Evolutionary conservation across 1,140 invertebrate species (phyloP), one percentile per base, ranked within the genome.

Genomic region (Nixonia krombeini): DNA sequence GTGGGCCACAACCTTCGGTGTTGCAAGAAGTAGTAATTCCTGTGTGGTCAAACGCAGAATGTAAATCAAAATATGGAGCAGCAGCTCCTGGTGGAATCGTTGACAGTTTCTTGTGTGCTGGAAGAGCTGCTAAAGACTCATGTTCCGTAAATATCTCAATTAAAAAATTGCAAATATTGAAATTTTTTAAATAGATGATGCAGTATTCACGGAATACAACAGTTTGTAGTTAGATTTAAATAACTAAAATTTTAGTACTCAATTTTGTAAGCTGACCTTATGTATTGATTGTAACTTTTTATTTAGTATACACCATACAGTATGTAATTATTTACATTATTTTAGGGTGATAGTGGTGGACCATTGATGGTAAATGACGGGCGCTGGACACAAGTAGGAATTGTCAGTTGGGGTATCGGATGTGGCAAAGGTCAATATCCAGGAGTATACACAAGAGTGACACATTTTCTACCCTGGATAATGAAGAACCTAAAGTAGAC

Each of bases 351-450:
- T 83, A 95, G 93, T 71, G 95, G 95, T 6, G 95, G 96, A 40
- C 94, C 96, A 1, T 84, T 97, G 71, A 92, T 95, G 87, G 90
- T 95, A 8, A 91, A 92, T 66, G 88, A 91, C 31, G 91, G 91
- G 17, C 88, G 89, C 51, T 94, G 93, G 90, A 92, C 88, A 0
- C 92, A 94, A 85, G 92, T 96, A 1, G 96, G 96, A 23, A 90
- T 98, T 8, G 94, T 96, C 0, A 95, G 94, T 9, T 97, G 94
- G 93, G 96, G 96, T 16, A 94, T 96, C 70, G 94, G 95, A 17
- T 97, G 96, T 78, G 96, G 95, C 4, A 92, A 95, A 85, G 92
- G 92, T 15, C 91, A 94, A 79, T 94, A 93, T 84, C 96, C 96
- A 0, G 96, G 96, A 7, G 94, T 96, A 0, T 96, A 96, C 80